Evolutionary conservation across 2,888 invertebrate species (phyloP).

Genomic region (Beris chalybata): DNA sequence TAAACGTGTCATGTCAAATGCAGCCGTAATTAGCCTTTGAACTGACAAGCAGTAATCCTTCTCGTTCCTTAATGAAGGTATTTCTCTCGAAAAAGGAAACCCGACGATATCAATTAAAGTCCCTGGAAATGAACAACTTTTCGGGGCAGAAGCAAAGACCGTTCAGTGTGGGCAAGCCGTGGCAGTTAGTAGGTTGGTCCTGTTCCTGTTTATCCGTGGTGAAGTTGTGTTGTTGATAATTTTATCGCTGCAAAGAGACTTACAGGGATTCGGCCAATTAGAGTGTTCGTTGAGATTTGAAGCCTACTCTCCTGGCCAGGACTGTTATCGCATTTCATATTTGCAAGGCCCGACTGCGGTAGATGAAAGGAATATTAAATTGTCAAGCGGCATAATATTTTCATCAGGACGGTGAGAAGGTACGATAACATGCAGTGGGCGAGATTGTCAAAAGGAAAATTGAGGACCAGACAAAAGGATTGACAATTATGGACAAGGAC

Average conservation of each 20-base stretch:
- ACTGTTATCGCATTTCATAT: slow-evolving; percentile 17
- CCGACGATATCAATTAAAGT: slow-evolving; percentile 38
- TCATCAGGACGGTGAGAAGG: not conserved
- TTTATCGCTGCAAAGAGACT: slow-evolving; percentile 4
- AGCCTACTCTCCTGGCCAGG: slow-evolving; percentile 2
- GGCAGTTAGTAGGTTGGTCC: not conserved
- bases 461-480: too few relatives aligned
- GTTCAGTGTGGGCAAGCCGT: not conserved
- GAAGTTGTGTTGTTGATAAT: slow-evolving; percentile 3
- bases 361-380: slow-evolving; percentile 25
- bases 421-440: too few relatives aligned
- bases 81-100: slow-evolving; percentile 34
- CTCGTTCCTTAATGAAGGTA: slow-evolving; percentile 37
- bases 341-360: not conserved
- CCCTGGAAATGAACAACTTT: slow-evolving; percentile 19
- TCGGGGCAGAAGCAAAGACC: not conserved
- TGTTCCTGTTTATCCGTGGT: slow-evolving; percentile 1
- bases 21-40: slow-evolving; percentile 40
- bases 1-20: slow-evolving; percentile 40
- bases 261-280: slow-evolving; percentile 18
- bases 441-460: too few relatives aligned
- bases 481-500: too few relatives aligned
- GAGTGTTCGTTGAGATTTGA: slow-evolving; percentile 14
- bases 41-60: slow-evolving; percentile 37
- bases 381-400: slow-evolving; percentile 15